Evolutionary conservation across 2,888 invertebrate genomes (phyloP).

Genomic region (Drosophila fungiperda): DNA sequence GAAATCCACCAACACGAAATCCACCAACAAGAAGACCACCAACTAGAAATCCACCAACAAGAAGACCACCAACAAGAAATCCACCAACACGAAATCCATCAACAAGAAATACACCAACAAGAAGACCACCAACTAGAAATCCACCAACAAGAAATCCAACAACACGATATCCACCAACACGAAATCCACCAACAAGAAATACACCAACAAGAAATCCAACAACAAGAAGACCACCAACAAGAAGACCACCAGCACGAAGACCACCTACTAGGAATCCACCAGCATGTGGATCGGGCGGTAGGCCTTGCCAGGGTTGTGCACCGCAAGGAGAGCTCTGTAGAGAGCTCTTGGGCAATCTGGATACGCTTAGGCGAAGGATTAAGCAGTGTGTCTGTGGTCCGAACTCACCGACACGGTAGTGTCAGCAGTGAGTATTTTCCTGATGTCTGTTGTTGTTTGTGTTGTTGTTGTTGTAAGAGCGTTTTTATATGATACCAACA

Average conservation of each 20-base stretch:
- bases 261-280: neutral
- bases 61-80: neutral
- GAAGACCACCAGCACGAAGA: too few relatives aligned
- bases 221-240: too few relatives aligned
- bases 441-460: neutral
- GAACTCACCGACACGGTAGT: neutral
- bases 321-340: constrained; percentile 13
- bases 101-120: neutral
- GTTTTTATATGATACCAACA: neutral
- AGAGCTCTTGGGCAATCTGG: neutral
- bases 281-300: constrained; percentile 40
- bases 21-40: neutral
- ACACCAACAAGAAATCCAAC: neutral
- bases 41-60: neutral
- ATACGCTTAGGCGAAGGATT: constrained; percentile 5
- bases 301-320: constrained; percentile 23
- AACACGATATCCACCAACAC: neutral
- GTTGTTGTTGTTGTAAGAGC: neutral
- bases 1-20: neutral
- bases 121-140: neutral
- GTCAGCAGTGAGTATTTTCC: neutral
- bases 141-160: neutral
- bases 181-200: neutral
- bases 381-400: constrained; percentile 37
- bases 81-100: neutral